Conservation (phyloP, 1,140 invertebrate genomes). For the Linepithema humile region DNA sequence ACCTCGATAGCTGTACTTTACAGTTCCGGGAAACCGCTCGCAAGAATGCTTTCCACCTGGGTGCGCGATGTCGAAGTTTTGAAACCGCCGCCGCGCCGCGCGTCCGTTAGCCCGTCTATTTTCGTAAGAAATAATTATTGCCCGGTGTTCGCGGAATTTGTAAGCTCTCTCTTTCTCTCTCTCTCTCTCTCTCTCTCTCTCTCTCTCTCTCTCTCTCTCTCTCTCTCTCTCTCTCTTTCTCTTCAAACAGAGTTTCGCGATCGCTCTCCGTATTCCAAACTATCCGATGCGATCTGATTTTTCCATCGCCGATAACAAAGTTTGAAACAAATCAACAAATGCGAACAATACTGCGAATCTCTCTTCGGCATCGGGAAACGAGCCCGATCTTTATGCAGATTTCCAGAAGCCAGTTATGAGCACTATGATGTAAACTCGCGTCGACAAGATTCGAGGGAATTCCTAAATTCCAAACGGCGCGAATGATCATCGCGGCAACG, state of each 20-base stretch:
- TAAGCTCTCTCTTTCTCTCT: too few relatives aligned
- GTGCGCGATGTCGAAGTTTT: conserved; percentile 26
- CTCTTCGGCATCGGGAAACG: neutral
- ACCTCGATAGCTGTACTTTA: conserved; percentile 50
- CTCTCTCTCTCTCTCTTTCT: too few relatives aligned
- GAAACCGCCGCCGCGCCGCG: conserved; percentile 28
- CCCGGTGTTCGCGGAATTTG: neutral
- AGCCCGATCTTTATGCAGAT: neutral
- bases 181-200: too few relatives aligned
- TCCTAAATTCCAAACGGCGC: conserved; percentile 24
- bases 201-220: too few relatives aligned
- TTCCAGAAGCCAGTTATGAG: conserved; percentile 3
- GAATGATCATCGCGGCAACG: conserved; percentile 24
- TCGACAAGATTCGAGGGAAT: neutral
- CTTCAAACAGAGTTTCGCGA: neutral
- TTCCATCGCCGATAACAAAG: conserved; percentile 15
- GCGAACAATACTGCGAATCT: neutral
- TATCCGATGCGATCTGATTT: neutral
- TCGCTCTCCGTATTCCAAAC: neutral
- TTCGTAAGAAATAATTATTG: conserved; percentile 23
- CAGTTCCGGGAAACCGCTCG: conserved; percentile 24
- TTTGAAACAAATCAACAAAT: conserved; percentile 8
- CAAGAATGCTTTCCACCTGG: neutral
- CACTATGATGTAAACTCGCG: conserved; percentile 15
- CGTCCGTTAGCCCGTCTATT: neutral